Base-by-base conservation (phyloP, 2,113 vertebrate species). In the Oryctolagus cuniculus region DNA sequence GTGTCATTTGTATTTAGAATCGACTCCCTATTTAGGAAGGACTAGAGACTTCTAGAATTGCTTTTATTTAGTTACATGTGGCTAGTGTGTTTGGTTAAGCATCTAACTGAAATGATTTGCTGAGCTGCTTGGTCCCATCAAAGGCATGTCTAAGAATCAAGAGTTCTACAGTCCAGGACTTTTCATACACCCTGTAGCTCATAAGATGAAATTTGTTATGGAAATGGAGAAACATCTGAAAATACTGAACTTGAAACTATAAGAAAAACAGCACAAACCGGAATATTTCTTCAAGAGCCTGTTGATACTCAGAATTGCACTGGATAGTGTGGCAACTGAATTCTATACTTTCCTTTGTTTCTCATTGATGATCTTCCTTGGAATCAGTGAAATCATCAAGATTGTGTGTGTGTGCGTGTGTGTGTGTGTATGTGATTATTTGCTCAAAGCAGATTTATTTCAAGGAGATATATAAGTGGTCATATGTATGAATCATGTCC, bases 391-490 rank as follows among this genome's bases (percentile, higher is more conserved):
- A 25, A 64, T 83, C n/a, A 19, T 22, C 8, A 15, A n/a, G 6
- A 31, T 21, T 29, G 19, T 38, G 13, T 83, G n/a, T 78, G 53
- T 38, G 27, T 44, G 29, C 61, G 38, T 49, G 17, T 34, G 4
- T 70, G 49, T 36, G 34, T 44, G 17, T 88, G 77, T 73, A 19
- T 63, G 34, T 55, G 51, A 31, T 13, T 91, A 7, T 22, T 15
- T 95, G 38, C 29, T 36, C 82, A 78, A 89, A 90, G 74, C 66
- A 85, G 24, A 74, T 89, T 55, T 51, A 67, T 93, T 75, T 79
- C 58, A 74, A 63, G 36, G 51, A 66, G 10, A 38, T 89, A 78
- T 22, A 24, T 8, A 21, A 90, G 12, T 0, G 6, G 21, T 15
- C 63, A 55, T 13, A 29, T 24, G 25, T 72, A 36, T 22, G 67